These are phyloP conservation scores for Accipiter cooperii DNA, from an alignment of 2,113 vertebrate species.

Conservation along the genomic window DNA sequence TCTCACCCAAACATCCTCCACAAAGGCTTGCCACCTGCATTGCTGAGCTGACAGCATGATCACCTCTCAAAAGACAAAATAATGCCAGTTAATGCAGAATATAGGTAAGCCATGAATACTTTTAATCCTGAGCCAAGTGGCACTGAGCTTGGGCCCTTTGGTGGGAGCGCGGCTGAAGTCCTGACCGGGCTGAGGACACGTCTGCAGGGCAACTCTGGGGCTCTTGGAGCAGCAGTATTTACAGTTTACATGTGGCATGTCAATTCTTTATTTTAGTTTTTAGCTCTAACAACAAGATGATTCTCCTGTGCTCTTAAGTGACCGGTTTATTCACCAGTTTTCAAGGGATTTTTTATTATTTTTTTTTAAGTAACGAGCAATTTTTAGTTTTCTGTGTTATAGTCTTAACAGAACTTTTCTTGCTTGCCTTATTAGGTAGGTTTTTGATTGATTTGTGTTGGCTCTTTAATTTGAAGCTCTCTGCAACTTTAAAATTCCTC, in stretches of 20 bases:
- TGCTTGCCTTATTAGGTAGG: background rate
- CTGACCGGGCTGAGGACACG: fast-evolving
- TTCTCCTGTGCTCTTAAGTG: background rate
- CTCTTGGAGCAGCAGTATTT: background rate
- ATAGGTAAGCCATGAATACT: background rate
- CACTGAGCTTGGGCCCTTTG: background rate
- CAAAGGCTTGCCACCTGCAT: background rate
- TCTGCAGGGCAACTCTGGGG: background rate
- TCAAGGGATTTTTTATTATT: background rate
- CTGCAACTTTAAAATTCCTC: background rate
- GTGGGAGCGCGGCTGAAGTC: background rate
- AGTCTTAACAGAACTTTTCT: background rate
- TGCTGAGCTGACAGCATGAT: background rate
- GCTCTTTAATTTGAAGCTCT: background rate
- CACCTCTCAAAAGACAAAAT: background rate
- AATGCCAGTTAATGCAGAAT: background rate
- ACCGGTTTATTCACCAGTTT: background rate
- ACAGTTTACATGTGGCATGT: fast-evolving
- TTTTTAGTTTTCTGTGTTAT: background rate
- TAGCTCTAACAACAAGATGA: background rate
- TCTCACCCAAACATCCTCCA: background rate
- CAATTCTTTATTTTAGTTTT: background rate
- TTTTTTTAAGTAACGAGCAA: background rate
- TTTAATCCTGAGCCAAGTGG: background rate
- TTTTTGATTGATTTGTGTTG: background rate